A percentile compares a stretch with the other conserved stretches of the same genome.
Conservation (phyloP, 2,888 invertebrate genomes). For the Melieria crassipennis region DNA sequence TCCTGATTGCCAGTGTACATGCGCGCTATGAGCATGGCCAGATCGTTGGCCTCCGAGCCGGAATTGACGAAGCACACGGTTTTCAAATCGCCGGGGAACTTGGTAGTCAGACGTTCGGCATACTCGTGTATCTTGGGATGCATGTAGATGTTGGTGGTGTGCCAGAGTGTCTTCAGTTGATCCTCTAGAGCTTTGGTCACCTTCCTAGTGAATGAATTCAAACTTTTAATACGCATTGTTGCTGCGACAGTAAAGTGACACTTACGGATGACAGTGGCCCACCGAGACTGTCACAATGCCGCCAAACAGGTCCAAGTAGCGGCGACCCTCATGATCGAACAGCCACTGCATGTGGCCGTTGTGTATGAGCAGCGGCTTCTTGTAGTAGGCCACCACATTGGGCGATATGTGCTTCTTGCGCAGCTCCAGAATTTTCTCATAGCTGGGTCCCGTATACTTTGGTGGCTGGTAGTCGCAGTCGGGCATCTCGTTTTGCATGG, state of each 20-base stretch:
- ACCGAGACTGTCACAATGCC: slow-evolving; percentile 98
- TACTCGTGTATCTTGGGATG: slow-evolving; percentile 93
- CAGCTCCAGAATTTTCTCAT: slow-evolving; percentile 70
- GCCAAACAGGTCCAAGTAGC: slow-evolving; percentile 94
- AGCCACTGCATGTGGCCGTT: slow-evolving; percentile 94
- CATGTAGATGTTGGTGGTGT: slow-evolving; percentile 91
- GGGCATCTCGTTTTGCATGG: slow-evolving; percentile 57
- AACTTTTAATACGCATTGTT: background rate
- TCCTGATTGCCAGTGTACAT: slow-evolving; percentile 86
- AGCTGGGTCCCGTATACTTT: slow-evolving; percentile 71
- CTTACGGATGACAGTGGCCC: slow-evolving; percentile 98
- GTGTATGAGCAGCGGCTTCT: slow-evolving; percentile 83
- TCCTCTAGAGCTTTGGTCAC: slow-evolving; percentile 80
- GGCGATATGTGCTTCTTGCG: slow-evolving; percentile 76
- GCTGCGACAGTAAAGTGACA: slow-evolving; percentile 44
- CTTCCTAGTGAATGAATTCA: slow-evolving; percentile 70
- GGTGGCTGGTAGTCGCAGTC: slow-evolving; percentile 51
- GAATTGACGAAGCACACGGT: slow-evolving; percentile 95
- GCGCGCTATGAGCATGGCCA: slow-evolving; percentile 88
- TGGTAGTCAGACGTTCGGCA: slow-evolving; percentile 80
- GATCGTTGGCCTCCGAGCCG: slow-evolving; percentile 96
- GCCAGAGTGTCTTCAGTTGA: slow-evolving; percentile 87
- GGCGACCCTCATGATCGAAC: slow-evolving; percentile 83
- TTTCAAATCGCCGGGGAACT: slow-evolving; percentile 87
- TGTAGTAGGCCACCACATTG: slow-evolving; percentile 78